Percentiles rank a stretch among this genome's conserved stretches.
These are phyloP conservation scores for Penaeus monodon DNA, from an alignment of 2,888 invertebrate species.

Conservation along the genomic window DNA sequence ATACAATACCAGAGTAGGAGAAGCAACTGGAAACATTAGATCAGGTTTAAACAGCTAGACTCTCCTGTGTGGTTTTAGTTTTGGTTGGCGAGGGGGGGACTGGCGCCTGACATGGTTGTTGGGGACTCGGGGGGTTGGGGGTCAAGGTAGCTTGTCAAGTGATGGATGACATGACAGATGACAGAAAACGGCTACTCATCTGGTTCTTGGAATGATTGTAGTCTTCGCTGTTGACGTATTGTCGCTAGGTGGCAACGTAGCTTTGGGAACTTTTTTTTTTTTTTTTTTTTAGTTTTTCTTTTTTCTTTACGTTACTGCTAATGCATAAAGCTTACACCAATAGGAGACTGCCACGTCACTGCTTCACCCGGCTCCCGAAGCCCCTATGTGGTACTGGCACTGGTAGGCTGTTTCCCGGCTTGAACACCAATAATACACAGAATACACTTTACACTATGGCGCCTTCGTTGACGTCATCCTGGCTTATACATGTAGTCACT, in stretches of 20 bases:
- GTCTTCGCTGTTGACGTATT: slow-evolving; percentile 55
- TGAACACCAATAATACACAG: slow-evolving; percentile 58
- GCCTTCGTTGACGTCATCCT: slow-evolving; percentile 43
- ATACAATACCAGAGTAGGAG: slow-evolving; percentile 60
- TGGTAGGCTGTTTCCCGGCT: slow-evolving; percentile 57
- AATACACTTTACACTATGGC: slow-evolving; percentile 54
- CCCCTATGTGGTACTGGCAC: slow-evolving; percentile 57
- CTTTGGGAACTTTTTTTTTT: no score
- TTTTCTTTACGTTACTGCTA: slow-evolving; percentile 45
- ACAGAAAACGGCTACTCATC: slow-evolving; percentile 29
- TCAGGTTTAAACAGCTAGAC: slow-evolving; percentile 56
- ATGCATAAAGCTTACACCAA: slow-evolving; percentile 51
- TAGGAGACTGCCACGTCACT: slow-evolving; percentile 54
- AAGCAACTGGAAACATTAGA: slow-evolving; percentile 50
- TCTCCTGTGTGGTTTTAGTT: slow-evolving; percentile 53
- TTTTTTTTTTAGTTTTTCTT: no score
- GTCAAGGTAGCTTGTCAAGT: slow-evolving; percentile 36
- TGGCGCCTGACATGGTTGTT: slow-evolving; percentile 50
- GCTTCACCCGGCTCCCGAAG: slow-evolving; percentile 58
- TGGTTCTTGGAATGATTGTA: slow-evolving; percentile 57
- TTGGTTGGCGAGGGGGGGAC: slow-evolving; percentile 53
- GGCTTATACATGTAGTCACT: slow-evolving; percentile 55
- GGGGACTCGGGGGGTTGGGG: slow-evolving; percentile 36
- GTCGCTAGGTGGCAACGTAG: slow-evolving; percentile 42
- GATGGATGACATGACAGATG: slow-evolving; percentile 26